phyloP scores from a whole-genome alignment of 1,140 invertebrate species.

The Xylocopa sonorina region DNA sequence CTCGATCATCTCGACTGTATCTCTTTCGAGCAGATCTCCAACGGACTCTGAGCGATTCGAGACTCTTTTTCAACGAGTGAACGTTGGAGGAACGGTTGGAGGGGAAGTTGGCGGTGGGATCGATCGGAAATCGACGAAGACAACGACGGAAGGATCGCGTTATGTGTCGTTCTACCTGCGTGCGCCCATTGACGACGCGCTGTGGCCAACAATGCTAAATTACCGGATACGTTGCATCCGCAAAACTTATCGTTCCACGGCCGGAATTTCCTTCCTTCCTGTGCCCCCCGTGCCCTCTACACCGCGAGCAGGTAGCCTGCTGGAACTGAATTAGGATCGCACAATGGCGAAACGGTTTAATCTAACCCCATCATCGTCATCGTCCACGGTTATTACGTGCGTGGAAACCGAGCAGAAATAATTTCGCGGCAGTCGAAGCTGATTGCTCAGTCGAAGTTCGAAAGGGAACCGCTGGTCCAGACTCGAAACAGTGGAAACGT shows the following conservation, averaged over 20 bases:
- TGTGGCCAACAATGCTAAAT: conserved; percentile 64
- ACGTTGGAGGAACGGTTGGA: too few relatives aligned
- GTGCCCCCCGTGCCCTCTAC: not conserved
- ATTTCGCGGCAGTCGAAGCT: too few relatives aligned
- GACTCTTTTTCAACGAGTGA: too few relatives aligned
- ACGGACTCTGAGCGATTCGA: too few relatives aligned
- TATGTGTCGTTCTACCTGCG: conserved; percentile 64
- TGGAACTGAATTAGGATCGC: conserved; percentile 51
- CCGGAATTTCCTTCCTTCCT: conserved; percentile 64
- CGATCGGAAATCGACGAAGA: conserved; percentile 52
- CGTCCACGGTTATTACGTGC: too few relatives aligned
- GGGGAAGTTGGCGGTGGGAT: too few relatives aligned
- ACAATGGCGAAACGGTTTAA: not conserved
- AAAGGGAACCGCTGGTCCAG: too few relatives aligned
- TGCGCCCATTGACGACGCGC: conserved; percentile 60
- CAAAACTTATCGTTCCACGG: conserved; percentile 65
- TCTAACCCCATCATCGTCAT: too few relatives aligned
- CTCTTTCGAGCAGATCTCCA: not conserved
- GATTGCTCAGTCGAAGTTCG: too few relatives aligned
- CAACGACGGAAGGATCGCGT: conserved; percentile 4
- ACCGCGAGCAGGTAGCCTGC: not conserved
- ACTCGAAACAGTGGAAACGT: not conserved
- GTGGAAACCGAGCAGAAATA: too few relatives aligned
- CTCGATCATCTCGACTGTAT: not conserved
- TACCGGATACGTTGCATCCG: conserved; percentile 68